phyloP scores from a whole-genome alignment of 1,140 invertebrate genomes.

The Dinothrombium tinctorium region DNA sequence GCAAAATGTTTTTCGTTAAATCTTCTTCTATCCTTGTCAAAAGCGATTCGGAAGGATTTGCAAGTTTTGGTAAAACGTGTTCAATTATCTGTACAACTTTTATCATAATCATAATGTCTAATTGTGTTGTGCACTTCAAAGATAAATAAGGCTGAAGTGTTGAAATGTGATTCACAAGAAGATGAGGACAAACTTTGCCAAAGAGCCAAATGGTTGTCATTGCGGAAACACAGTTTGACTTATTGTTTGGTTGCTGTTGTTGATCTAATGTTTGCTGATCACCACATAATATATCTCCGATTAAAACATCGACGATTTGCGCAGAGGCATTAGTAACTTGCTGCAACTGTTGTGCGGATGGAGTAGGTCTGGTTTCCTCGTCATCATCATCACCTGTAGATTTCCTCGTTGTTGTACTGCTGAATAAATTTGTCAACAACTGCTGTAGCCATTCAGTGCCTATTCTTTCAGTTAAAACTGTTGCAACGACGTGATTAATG shows the following conservation, averaged over 20 bases:
- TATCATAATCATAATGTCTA: conserved; percentile 53
- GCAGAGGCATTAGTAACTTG: conserved; percentile 58
- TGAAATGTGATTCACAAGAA: conserved; percentile 75
- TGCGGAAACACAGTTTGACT: conserved; percentile 36
- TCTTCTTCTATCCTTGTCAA: conserved; percentile 84
- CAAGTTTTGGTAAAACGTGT: conserved; percentile 88
- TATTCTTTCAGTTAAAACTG: conserved; percentile 44
- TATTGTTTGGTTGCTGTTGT: conserved; percentile 30
- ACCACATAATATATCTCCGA: conserved; percentile 71
- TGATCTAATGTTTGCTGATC: conserved; percentile 40
- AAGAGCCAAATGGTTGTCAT: conserved; percentile 78
- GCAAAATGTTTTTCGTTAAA: conserved; percentile 74
- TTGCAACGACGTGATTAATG: conserved; percentile 84
- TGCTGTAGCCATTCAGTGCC: conserved; percentile 89
- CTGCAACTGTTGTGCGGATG: conserved; percentile 48
- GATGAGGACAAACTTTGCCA: conserved; percentile 81
- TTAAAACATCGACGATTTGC: conserved; percentile 91
- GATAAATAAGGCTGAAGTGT: conserved; percentile 90
- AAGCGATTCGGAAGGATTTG: conserved; percentile 90
- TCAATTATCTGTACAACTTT: conserved; percentile 71
- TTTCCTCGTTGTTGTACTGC: neutral
- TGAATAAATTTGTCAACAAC: conserved; percentile 64
- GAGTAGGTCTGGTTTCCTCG: conserved; percentile 45
- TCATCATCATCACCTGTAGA: neutral
- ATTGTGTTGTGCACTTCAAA: conserved; percentile 60